These are phyloP conservation scores for Vulpes ferrilata DNA, from an alignment of 2,113 vertebrate species.

Conservation along the genomic window DNA sequence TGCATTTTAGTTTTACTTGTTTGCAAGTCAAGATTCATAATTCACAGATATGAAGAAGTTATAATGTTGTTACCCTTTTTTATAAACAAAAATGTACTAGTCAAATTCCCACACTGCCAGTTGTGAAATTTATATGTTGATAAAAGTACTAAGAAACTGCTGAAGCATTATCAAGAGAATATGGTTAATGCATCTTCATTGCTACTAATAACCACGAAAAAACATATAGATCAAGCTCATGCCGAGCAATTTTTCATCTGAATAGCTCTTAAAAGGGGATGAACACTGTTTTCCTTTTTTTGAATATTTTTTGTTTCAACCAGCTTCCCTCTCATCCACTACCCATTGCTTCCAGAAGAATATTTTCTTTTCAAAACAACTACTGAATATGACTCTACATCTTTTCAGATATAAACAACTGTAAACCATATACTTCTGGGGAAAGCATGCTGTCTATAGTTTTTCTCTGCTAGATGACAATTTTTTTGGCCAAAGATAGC, in stretches of 20 bases:
- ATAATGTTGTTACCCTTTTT: constrained; percentile 80
- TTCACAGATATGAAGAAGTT: constrained; percentile 81
- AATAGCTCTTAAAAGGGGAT: constrained; percentile 72
- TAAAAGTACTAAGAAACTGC: constrained; percentile 79
- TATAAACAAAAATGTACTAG: constrained; percentile 81
- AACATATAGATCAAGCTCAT: constrained; percentile 75
- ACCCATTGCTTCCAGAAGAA: constrained; percentile 47
- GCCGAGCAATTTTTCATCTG: constrained; percentile 70
- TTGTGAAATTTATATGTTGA: constrained; percentile 81
- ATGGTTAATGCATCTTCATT: constrained; percentile 79
- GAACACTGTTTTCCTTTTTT: constrained; percentile 53
- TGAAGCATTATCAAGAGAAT: constrained; percentile 75
- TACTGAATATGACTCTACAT: background rate
- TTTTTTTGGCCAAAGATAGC: constrained; percentile 15
- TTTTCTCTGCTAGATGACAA: background rate
- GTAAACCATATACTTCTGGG: background rate
- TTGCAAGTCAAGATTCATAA: constrained; percentile 77
- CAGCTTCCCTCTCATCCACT: background rate
- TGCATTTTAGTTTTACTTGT: constrained; percentile 60
- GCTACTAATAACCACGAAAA: constrained; percentile 77
- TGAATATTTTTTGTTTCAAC: constrained; percentile 61
- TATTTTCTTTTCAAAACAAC: constrained; percentile 59
- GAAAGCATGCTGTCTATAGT: background rate
- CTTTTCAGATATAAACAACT: background rate
- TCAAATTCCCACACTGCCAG: constrained; percentile 81